Conservation (phyloP, 2,797 vertebrate genomes). For the Oryzias dopingdopingensis region DNA sequence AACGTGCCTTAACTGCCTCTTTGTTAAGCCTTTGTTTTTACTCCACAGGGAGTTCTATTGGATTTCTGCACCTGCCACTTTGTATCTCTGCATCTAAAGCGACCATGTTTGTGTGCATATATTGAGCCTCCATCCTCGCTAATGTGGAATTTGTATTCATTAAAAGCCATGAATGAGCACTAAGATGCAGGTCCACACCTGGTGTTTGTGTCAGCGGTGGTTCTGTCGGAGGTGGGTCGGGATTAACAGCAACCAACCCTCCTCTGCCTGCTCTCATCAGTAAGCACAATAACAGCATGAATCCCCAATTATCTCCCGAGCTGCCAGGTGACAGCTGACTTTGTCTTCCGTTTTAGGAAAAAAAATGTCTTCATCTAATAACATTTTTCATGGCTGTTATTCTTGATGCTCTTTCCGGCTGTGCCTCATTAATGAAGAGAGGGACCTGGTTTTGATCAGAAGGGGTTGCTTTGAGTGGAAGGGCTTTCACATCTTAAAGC, state of each 20-base stretch:
- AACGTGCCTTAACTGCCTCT: constrained; percentile 2
- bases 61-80: constrained; percentile 28
- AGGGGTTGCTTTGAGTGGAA: constrained; percentile 6
- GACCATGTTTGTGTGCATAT: constrained; percentile 7
- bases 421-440: constrained; percentile 39
- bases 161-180: constrained; percentile 33
- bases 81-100: constrained; percentile 16
- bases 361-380: constrained; percentile 33
- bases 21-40: constrained; percentile 22
- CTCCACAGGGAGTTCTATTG: constrained; percentile 8
- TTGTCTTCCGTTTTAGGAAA: constrained; percentile 20
- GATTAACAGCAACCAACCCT: constrained; percentile 42
- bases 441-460: constrained; percentile 41
- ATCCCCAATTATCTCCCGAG: constrained; percentile 55
- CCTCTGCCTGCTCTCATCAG: constrained; percentile 41
- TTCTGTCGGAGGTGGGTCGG: constrained; percentile 32
- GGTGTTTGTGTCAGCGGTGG: constrained; percentile 44
- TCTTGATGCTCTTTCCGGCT: constrained; percentile 37
- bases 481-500: constrained; percentile 1
- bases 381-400: constrained; percentile 10
- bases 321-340: constrained; percentile 20
- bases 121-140: constrained; percentile 15
- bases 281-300: constrained; percentile 52
- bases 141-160: constrained; percentile 63
- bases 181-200: constrained; percentile 48